Base-by-base conservation (phyloP, 2,888 invertebrate species). In the Yponomeuta malinellus region DNA sequence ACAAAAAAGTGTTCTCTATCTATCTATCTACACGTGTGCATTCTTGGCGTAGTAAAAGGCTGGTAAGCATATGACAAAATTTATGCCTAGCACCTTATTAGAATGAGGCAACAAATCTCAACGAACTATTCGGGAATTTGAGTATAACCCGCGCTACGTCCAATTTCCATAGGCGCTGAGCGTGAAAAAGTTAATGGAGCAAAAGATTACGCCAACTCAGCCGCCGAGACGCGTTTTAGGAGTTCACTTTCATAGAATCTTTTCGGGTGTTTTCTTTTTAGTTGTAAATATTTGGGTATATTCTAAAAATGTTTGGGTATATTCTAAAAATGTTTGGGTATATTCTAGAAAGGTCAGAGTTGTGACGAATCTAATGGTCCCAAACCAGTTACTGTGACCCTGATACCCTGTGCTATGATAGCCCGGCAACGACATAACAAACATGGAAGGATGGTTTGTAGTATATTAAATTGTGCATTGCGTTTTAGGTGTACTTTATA, bases 131-230 rank as follows among this genome's bases (percentile, higher is more conserved):
- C 83, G 81, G 80, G 82, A 81, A 81, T 74, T 72, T 73, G 83
- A 84, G 81, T 85, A 89, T 90, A 90, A 89, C 90, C 88, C 87
- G 87, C 85, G 88, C 86, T 84, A 86, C 89, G 88, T 90, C 85
- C 90, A 91, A 92, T 92, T 89, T 91, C 89, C 91, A 92, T 92
- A 92, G 84, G 84, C 90, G 89, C 84, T 80, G 84, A 88, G 88
- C 90, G 90, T 90, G 90, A 90, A 91, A 81, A 81, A 84, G 84
- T 89, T 90, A 92, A 91, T 91, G 91, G 89, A 82, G 85, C 90
- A 88, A 86, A 87, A 90, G 89, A 91, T 92, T 92, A 89, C 86
- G 80, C 80, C 82, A 80, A 84, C 79, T 82, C 83, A 85, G 84
- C 88, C 86, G 83, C 81, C 83, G 81, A 82, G 84, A 85, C 83